These are phyloP conservation scores for Ormyrus rosae DNA, from an alignment of 2,888 invertebrate genomes.

Conservation along the genomic window DNA sequence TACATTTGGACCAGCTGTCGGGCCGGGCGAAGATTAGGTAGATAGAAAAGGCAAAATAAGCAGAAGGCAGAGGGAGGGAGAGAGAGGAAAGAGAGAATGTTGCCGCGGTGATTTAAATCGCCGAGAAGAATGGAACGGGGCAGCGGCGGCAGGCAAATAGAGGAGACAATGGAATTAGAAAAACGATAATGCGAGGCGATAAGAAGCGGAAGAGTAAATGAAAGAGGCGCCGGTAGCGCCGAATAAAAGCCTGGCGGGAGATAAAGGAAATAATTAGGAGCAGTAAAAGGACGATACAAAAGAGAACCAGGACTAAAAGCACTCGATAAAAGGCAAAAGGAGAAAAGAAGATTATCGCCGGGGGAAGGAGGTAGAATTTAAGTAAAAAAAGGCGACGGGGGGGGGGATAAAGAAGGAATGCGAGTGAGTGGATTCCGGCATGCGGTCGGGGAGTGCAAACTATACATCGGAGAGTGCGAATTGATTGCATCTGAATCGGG, in stretches of 20 bases:
- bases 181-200: slow-evolving; percentile 41
- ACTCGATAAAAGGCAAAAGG: slow-evolving; percentile 17
- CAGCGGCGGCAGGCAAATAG: neutral
- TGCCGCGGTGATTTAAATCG: slow-evolving; percentile 31
- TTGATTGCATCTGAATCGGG: slow-evolving; percentile 56
- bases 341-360: neutral
- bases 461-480: slow-evolving; percentile 42
- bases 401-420: neutral
- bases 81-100: neutral
- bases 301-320: slow-evolving; percentile 4
- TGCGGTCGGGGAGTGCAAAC: slow-evolving; percentile 18
- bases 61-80: neutral
- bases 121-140: neutral
- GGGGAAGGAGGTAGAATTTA: slow-evolving; percentile 1
- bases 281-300: slow-evolving; percentile 17
- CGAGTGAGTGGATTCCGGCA: slow-evolving; percentile 8
- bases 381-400: neutral
- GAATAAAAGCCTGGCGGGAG: slow-evolving; percentile 23
- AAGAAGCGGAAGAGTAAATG: slow-evolving; percentile 40
- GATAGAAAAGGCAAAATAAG: too few relatives aligned
- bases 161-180: slow-evolving; percentile 28
- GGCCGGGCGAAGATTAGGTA: neutral
- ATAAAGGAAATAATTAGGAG: slow-evolving; percentile 51
- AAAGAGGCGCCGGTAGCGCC: neutral
- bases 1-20: slow-evolving; percentile 1